These are phyloP conservation scores for Cantharis rufa DNA, from an alignment of 2,888 invertebrate species.

Conservation along the genomic window DNA sequence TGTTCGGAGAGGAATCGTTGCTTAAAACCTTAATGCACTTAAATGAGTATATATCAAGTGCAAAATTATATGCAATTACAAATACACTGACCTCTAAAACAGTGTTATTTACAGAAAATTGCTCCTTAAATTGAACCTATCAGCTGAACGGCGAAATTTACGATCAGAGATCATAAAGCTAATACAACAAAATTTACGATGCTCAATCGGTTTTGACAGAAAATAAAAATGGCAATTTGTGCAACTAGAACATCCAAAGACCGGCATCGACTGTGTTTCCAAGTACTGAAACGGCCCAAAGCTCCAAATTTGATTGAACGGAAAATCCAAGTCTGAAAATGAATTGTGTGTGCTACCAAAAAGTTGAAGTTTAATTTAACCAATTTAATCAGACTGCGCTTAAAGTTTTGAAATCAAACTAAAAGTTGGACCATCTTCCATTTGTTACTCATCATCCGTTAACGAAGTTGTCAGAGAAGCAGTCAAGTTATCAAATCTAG, in stretches of 20 bases:
- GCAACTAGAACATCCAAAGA: not conserved
- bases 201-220: not conserved
- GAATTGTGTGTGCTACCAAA: not conserved
- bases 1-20: not conserved
- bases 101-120: not conserved
- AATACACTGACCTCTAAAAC: slow-evolving; percentile 2
- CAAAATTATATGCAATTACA: not conserved
- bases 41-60: not conserved
- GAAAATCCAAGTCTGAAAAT: too few relatives aligned
- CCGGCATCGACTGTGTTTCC: too few relatives aligned
- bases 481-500: not conserved
- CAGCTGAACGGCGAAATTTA: not conserved
- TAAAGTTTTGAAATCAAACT: not conserved
- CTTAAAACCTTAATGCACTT: not conserved
- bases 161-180: not conserved
- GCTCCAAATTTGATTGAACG: too few relatives aligned
- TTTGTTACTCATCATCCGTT: not conserved
- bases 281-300: not conserved
- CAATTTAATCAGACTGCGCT: not conserved
- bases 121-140: not conserved
- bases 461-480: not conserved
- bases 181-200: not conserved
- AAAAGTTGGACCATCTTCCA: not conserved
- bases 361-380: not conserved
- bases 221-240: not conserved